These are phyloP conservation scores for Machimus rusticus DNA, from an alignment of 2,888 invertebrate genomes.

Conservation along the genomic window DNA sequence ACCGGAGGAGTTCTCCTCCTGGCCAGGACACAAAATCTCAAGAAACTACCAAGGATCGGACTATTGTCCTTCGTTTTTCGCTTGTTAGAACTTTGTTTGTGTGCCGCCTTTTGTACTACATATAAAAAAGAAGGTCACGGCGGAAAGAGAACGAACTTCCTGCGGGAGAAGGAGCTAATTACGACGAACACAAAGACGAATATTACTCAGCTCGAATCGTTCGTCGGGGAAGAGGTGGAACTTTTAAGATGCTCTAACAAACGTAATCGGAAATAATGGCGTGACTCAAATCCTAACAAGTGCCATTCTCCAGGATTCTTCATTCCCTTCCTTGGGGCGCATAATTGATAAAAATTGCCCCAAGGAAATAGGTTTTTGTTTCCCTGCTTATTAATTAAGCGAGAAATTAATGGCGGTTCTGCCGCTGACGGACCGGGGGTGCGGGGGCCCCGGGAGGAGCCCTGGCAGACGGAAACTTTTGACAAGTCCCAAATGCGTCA, in stretches of 20 bases:
- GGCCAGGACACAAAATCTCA: background rate
- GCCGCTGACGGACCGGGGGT: background rate
- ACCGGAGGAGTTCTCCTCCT: background rate
- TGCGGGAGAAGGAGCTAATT: slow-evolving; percentile 19
- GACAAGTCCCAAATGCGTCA: background rate
- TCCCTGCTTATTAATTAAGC: slow-evolving; percentile 31
- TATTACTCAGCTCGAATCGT: background rate
- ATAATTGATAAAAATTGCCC: slow-evolving; percentile 30
- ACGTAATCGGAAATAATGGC: slow-evolving; percentile 32
- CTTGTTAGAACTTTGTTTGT: slow-evolving; percentile 29
- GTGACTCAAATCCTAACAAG: slow-evolving; percentile 34
- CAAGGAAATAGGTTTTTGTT: slow-evolving; percentile 27
- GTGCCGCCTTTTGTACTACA: background rate
- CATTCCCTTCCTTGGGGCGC: background rate
- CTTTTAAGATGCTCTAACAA: slow-evolving; percentile 30
- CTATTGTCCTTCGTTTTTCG: slow-evolving; percentile 26
- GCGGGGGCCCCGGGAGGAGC: background rate
- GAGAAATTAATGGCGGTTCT: slow-evolving; percentile 11
- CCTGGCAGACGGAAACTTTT: background rate
- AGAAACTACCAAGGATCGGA: background rate
- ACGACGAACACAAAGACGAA: slow-evolving; percentile 20
- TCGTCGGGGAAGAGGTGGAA: background rate
- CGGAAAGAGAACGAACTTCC: slow-evolving; percentile 19
- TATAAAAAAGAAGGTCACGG: slow-evolving; percentile 5
- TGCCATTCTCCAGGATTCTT: background rate